phyloP scores from a whole-genome alignment of 2,797 vertebrate genomes.

The Pipistrellus nathusii region DNA sequence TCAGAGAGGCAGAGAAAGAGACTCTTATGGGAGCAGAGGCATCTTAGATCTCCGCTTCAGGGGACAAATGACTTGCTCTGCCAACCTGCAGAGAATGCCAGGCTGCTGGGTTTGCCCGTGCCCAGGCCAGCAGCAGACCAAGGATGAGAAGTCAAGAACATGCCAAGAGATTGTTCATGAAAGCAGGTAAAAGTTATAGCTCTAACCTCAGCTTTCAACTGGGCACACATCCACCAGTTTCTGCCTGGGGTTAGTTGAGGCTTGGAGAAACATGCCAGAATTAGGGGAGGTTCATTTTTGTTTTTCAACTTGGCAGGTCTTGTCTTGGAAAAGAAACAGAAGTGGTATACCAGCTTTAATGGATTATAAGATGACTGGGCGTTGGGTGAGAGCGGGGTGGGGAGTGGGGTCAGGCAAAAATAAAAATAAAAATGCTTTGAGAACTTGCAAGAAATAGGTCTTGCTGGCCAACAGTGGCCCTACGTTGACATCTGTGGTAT shows the following conservation, averaged over 20 bases:
- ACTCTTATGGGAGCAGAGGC: neutral
- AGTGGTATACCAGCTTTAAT: slow-evolving; percentile 38
- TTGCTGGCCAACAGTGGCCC: slow-evolving; percentile 54
- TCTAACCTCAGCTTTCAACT: slow-evolving; percentile 26
- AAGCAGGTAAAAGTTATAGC: slow-evolving; percentile 53
- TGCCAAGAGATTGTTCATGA: slow-evolving; percentile 45
- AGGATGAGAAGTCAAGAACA: slow-evolving; percentile 21
- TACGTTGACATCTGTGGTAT: slow-evolving; percentile 71
- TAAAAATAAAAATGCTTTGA: slow-evolving; percentile 25
- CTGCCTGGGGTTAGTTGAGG: slow-evolving; percentile 62
- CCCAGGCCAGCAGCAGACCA: neutral
- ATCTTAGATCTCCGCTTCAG: neutral
- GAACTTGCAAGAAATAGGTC: slow-evolving; percentile 54
- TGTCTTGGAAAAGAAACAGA: slow-evolving; percentile 63
- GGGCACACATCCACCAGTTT: slow-evolving; percentile 55
- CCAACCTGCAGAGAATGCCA: neutral
- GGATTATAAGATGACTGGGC: slow-evolving; percentile 49
- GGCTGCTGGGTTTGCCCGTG: neutral
- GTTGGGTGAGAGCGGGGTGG: neutral
- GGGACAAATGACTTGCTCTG: neutral
- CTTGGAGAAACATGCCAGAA: slow-evolving; percentile 71
- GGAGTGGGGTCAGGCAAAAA: neutral
- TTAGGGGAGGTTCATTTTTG: slow-evolving; percentile 67
- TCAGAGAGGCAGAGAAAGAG: slow-evolving; percentile 52
- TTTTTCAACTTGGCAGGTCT: slow-evolving; percentile 64